Evolutionary conservation across 2,888 invertebrate genomes (phyloP), one percentile per base, ranked within the genome.

Genomic region (Falcaria lacertinaria): DNA sequence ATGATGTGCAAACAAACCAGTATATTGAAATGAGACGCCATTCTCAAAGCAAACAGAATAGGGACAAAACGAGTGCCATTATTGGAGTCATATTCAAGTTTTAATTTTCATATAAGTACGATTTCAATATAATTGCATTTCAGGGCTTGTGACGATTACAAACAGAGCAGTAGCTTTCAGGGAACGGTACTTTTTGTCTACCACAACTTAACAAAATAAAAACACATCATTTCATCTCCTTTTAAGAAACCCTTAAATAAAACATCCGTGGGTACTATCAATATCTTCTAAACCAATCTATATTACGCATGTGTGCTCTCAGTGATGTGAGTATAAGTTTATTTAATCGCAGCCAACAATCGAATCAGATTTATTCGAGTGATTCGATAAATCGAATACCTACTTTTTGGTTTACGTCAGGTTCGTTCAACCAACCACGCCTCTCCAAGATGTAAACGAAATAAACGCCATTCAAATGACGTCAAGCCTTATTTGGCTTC

Each of bases 21-120:
- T n/a, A 62, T 56, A 64, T 69, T 59, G 52, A 69, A 68, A 64
- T 60, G 33, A 44, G 41, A 34, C 41, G 14, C 28, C 15, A 37
- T 37, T 37, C 37, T 11, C 4, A 13, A 35, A 17, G 3, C 19
- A 19, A 19, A 35, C 19, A 15, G 34, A 35, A 11, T 8, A 2
- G 8, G 6, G 5, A 19, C 15, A 15, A 14, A 35, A 2, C 8
- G 4, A 8, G 15, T 11, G 11, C 6, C 28, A 28, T 28, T 28
- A 28, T 11, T 28, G 28, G 11, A 11, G 11, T 28, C 11, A 28
- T 28, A 28, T 28, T 11, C 28, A 7, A 28, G 28, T 28, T 28
- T 19, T 28, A 28, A 11, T 28, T 7, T 11, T 7, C 6, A 2
- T 11, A 19, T 7, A 25, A 28, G 28, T 28, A 11, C 11, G 7